phyloP scores from a whole-genome alignment of 2,888 invertebrate genomes.

The Lasioglossum pauxillum region DNA sequence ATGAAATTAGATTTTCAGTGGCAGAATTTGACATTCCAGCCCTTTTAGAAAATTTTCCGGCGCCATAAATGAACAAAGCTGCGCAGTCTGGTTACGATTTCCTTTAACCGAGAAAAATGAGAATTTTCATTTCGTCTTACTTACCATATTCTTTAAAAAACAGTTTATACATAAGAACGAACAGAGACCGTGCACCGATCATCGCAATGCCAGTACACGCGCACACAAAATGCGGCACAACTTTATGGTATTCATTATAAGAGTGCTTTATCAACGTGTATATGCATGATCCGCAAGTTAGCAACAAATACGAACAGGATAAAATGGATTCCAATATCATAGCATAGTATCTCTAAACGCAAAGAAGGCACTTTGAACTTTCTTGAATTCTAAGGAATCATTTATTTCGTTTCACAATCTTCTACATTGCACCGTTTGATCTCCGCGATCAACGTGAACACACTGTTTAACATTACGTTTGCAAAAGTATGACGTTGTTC shows the following conservation, averaged over 20 bases:
- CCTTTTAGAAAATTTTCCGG: too few species aligned
- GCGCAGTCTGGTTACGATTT: too few species aligned
- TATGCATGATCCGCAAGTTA: conserved; percentile 72
- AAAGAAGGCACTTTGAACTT: neutral
- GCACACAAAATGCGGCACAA: conserved; percentile 61
- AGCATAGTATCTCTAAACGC: neutral
- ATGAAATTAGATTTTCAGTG: too few species aligned
- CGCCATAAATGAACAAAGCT: too few species aligned
- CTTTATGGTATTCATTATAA: conserved; percentile 48
- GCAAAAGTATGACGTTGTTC: neutral
- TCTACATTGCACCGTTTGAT: neutral
- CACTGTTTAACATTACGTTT: neutral
- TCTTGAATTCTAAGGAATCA: neutral
- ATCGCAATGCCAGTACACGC: conserved; percentile 72
- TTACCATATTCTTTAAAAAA: conserved; percentile 63
- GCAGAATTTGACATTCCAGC: too few species aligned
- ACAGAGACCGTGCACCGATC: conserved; percentile 68
- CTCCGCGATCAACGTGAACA: neutral
- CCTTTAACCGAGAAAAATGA: neutral
- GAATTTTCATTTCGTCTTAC: conserved; percentile 8
- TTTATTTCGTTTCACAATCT: neutral
- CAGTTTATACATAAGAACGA: conserved; percentile 72
- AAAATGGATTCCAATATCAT: conserved; percentile 75
- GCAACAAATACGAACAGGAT: conserved; percentile 70
- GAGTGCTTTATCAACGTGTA: conserved; percentile 66